phyloP scores from a whole-genome alignment of 2,113 vertebrate genomes.

The Halichoerus grypus region DNA sequence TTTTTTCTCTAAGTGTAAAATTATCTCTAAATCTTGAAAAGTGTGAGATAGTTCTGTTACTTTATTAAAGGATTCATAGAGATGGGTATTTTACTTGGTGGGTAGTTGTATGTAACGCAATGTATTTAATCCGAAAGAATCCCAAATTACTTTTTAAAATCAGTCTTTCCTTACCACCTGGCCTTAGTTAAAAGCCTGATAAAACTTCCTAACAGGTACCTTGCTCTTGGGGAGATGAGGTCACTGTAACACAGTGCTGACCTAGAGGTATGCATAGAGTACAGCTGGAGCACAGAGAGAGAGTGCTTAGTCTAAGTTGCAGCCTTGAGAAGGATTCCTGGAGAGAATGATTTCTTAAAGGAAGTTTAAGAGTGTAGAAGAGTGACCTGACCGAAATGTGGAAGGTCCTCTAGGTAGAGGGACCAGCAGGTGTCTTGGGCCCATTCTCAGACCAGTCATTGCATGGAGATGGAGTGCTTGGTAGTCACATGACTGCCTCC shows the following conservation, averaged over 20 bases:
- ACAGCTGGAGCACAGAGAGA: background rate
- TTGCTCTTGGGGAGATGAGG: background rate
- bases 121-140: constrained; percentile 14
- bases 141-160: background rate
- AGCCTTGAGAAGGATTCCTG: background rate
- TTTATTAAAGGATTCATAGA: constrained; percentile 40
- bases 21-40: constrained; percentile 33
- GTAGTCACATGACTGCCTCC: background rate
- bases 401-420: background rate
- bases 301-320: background rate
- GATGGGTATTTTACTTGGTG: constrained; percentile 16
- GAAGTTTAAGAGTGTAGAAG: background rate
- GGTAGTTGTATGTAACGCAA: background rate
- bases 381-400: background rate
- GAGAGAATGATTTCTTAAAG: background rate
- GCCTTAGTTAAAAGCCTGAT: background rate
- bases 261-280: background rate
- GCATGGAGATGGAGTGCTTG: background rate
- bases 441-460: background rate
- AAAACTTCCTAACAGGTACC: background rate
- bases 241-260: background rate
- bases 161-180: background rate
- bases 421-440: background rate
- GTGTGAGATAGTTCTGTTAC: background rate
- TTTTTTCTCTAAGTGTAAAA: background rate